Base-by-base conservation (phyloP, 1,140 invertebrate genomes). In the Heterodera carotae region DNA sequence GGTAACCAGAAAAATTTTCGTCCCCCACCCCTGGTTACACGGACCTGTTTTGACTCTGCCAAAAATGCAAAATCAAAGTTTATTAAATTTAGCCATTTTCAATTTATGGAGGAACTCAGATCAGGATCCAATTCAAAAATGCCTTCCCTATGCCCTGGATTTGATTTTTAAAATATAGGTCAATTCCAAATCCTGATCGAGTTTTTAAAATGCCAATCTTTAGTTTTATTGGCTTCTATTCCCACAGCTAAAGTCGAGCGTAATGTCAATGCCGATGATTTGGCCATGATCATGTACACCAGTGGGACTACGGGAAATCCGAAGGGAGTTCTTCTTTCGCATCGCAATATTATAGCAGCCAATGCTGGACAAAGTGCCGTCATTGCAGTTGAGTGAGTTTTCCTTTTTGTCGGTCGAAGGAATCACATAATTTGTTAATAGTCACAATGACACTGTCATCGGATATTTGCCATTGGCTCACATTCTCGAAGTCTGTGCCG, bases 401-500 rank as follows among this genome's bases (percentile, higher is more conserved):
- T 18, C 66, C 33, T 27, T 29, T 72, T 66, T 64, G 39, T 73
- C 43, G 12, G 34, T 76, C 18, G 12, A 29, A 31, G 7, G 39
- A 6, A 43, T 0, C 6, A 43, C 6, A 43, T 12, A 43, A 43
- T 43, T 43, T 8, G 39, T 43, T 12, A 6, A 43, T n/a, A 78
- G 39, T 31, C 27, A 74, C 36, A 66, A 27, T 10, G 96, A 99
- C 87, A 90, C 93, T 22, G 93, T 97, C 82, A 92, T 98, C 87
- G 96, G 93, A 56, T 99, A 97, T 89, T 90, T 99, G 73, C 97
- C 97, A 15, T 90, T 98, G 67, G 97, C 97, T 60, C 97, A 99
- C 89, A 96, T 99, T 2, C 93, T 98, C 82, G 97, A 99, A 89
- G 90, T 99, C 60, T 91, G 95, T 67, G 89, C 88, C 78, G 91